These are phyloP conservation scores for Myanophis thanlyinensis DNA, from an alignment of 2,113 vertebrate genomes.

Conservation along the genomic window DNA sequence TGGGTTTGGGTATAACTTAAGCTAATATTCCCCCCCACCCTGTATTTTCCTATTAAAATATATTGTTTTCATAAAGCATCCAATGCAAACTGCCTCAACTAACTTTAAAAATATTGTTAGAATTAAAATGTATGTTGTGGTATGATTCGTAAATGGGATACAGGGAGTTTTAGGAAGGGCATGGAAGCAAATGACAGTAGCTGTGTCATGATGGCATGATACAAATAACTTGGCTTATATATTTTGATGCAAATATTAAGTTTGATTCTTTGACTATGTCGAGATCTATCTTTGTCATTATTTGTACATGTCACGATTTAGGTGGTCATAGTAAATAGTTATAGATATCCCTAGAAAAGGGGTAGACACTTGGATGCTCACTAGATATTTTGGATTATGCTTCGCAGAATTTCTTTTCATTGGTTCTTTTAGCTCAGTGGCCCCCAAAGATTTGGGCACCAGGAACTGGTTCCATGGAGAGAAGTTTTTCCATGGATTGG, in stretches of 20 bases:
- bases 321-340: not conserved
- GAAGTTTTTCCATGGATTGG: not conserved
- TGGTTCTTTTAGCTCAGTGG: not conserved
- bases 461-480: not conserved
- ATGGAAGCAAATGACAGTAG: not conserved
- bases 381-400: not conserved
- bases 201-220: not conserved
- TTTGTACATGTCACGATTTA: not conserved
- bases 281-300: not conserved
- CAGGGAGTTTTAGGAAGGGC: not conserved
- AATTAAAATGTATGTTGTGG: not conserved
- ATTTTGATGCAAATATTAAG: not conserved
- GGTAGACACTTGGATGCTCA: not conserved
- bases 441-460: not conserved
- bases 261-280: not conserved
- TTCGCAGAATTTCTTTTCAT: not conserved
- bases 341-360: not conserved
- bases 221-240: not conserved
- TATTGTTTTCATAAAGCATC: not conserved
- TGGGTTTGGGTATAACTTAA: not conserved
- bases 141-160: accelerated
- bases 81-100: not conserved
- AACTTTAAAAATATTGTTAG: not conserved
- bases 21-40: not conserved
- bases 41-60: not conserved